These are phyloP conservation scores for Lepus townsendii DNA, from an alignment of 2,797 vertebrate species.

Conservation along the genomic window DNA sequence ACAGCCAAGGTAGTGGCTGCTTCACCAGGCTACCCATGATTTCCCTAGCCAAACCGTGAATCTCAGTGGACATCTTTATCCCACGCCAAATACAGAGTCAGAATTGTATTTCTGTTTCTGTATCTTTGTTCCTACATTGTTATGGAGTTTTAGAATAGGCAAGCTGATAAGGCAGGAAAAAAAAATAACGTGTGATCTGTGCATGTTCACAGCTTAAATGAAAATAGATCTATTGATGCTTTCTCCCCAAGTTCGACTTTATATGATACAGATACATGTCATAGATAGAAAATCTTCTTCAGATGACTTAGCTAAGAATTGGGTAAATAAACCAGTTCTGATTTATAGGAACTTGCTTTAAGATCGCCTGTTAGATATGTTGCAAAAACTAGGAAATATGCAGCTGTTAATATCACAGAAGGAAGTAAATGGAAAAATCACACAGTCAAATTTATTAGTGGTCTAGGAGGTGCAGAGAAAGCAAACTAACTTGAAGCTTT, in stretches of 20 bases:
- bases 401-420: slow-evolving; percentile 47
- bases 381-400: slow-evolving; percentile 62
- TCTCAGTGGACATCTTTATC: not conserved
- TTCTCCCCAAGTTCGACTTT: slow-evolving; percentile 19
- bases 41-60: not conserved
- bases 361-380: slow-evolving; percentile 37
- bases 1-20: not conserved
- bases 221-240: slow-evolving; percentile 17
- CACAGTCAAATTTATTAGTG: slow-evolving; percentile 55
- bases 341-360: slow-evolving; percentile 63
- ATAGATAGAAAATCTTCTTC: slow-evolving; percentile 47
- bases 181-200: slow-evolving; percentile 4
- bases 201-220: not conserved
- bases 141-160: not conserved
- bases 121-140: slow-evolving; percentile 59
- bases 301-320: slow-evolving; percentile 43
- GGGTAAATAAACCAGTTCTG: slow-evolving; percentile 59
- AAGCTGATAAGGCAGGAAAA: slow-evolving; percentile 1
- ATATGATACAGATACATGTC: slow-evolving; percentile 6
- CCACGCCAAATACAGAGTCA: slow-evolving; percentile 17
- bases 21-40: not conserved
- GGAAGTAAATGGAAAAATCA: slow-evolving; percentile 30
- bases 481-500: slow-evolving; percentile 51
- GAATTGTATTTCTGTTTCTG: not conserved
- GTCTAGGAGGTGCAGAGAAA: slow-evolving; percentile 52